Base-by-base conservation (phyloP, 53 echinoderm and acorn worm species). In the Astropecten irregularis region DNA sequence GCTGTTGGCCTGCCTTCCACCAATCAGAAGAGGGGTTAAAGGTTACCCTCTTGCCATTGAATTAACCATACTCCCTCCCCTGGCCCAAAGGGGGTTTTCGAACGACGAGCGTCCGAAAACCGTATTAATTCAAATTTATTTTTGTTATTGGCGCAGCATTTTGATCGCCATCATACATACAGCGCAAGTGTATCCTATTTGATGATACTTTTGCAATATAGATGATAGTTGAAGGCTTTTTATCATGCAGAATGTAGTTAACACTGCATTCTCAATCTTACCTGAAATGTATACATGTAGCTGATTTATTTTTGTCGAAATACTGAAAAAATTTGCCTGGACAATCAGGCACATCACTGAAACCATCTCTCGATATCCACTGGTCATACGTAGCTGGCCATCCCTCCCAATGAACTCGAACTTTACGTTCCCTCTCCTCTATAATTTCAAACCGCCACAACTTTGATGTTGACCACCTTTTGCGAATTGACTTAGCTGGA, bases 331-430 rank as follows among this genome's bases (percentile, higher is more conserved):
- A 76, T 76, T 59, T 1, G 77, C 31, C 28, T 18, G 15, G 23
- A 57, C 59, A 49, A 57, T 56, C 77, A 4, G 77, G 57, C 26
- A 76, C 59, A 38, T 76, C 77, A 36, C 56, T 37, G 22, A 35
- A 16, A 37, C 36, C 32, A 29, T 30, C 54, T 57, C 47, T 76
- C 14, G 77, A n/a, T 28, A 76, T 76, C 77, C 77, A 76, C 77
- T 76, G 77, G 57, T 58, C 77, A 58, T 55, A 57, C 3, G 77
- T 49, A 16, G 55, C 20, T 76, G 77, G 77, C 77, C 77, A 76
- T 16, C 46, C 77, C 59, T 57, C 59, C 77, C 77, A 76, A 54
- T 53, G 54, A 14, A 76, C 54, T 28, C 34, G 56, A 13, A 76
- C 72, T 71, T 71, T 7, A 48, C 49, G 49, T 21, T 63, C 61